A percentile compares a stretch with the other conserved stretches of the same genome.
Conservation (phyloP, 2,113 vertebrate genomes). For the Agapornis roseicollis region DNA sequence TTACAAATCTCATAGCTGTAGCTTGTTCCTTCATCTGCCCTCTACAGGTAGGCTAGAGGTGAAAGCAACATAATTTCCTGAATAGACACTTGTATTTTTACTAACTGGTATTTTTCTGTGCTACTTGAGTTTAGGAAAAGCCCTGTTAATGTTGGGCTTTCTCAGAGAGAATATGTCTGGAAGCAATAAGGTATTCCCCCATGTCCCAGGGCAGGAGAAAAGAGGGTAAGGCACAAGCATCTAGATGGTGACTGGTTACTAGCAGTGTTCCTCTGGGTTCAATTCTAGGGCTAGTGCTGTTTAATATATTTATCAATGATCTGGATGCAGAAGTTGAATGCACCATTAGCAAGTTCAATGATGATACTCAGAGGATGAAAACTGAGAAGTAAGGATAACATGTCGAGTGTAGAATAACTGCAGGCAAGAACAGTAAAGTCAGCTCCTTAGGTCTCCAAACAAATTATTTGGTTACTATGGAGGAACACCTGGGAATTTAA, state of each 20-base stretch:
- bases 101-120: background rate
- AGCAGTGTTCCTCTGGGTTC: rapidly evolving
- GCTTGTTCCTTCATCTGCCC: background rate
- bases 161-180: background rate
- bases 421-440: background rate
- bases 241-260: background rate
- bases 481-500: background rate
- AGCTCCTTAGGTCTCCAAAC: background rate
- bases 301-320: background rate
- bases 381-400: background rate
- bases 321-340: background rate
- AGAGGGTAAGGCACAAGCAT: background rate
- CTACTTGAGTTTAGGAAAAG: background rate
- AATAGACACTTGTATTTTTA: background rate
- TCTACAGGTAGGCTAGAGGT: background rate
- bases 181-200: background rate
- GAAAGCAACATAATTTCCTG: background rate
- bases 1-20: background rate
- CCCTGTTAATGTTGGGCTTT: background rate
- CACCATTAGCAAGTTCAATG: background rate
- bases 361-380: background rate
- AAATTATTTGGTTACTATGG: background rate
- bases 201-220: background rate
- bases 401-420: background rate
- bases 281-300: background rate